Evolutionary conservation across 2,113 vertebrate genomes (phyloP).

Genomic region (Scomber scombrus): DNA sequence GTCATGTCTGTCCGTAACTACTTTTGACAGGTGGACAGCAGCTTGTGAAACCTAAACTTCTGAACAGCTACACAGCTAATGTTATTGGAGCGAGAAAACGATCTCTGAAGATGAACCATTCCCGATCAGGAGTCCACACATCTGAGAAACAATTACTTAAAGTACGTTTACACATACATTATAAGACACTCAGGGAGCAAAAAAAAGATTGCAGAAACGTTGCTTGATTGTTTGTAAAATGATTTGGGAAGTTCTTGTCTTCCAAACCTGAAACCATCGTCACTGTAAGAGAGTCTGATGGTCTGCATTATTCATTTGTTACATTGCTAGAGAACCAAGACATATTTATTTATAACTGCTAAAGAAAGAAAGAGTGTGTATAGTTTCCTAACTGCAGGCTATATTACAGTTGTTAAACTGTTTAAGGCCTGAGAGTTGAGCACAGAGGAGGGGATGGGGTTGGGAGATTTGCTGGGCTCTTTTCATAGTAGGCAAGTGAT

Average conservation of each 20-base stretch:
- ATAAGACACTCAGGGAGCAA: background rate
- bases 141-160: background rate
- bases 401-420: conserved; percentile 10
- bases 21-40: conserved; percentile 67
- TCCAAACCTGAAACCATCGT: background rate
- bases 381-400: background rate
- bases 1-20: conserved; percentile 55
- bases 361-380: background rate
- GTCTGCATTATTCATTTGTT: conserved; percentile 1
- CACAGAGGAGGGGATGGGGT: background rate
- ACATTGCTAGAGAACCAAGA: background rate
- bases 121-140: background rate
- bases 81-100: conserved; percentile 29
- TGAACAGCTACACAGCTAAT: conserved; percentile 24
- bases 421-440: conserved; percentile 12
- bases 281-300: background rate
- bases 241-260: background rate
- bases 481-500: background rate
- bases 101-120: background rate
- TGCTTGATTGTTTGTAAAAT: background rate
- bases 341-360: conserved; percentile 1
- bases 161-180: background rate
- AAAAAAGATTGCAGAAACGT: background rate
- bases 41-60: conserved; percentile 60
- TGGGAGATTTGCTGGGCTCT: background rate